These are phyloP conservation scores for Pelobates fuscus DNA, from an alignment of 2,113 vertebrate species.

Conservation along the genomic window DNA sequence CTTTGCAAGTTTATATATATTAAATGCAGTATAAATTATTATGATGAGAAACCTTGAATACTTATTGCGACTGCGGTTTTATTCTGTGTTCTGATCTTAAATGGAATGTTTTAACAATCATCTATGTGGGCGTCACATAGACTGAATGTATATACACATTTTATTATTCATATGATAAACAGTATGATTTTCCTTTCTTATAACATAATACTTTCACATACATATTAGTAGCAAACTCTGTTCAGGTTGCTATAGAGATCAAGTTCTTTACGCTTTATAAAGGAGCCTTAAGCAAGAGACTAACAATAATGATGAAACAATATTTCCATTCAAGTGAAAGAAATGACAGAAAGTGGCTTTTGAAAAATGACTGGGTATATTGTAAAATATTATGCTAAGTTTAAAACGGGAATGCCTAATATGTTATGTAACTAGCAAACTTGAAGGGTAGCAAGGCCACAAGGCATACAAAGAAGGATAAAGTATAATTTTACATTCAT, in stretches of 20 bases:
- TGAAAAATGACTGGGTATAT: background rate
- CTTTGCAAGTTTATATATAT: too few species aligned
- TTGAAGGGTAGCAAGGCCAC: background rate
- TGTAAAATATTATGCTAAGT: background rate
- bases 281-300: background rate
- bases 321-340: background rate
- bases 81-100: too few species aligned
- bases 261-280: background rate
- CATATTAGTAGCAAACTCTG: background rate
- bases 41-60: too few species aligned
- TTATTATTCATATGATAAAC: background rate
- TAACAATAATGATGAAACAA: background rate
- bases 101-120: too few species aligned
- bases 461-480: background rate
- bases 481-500: conserved; percentile 32
- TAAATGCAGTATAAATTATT: too few species aligned
- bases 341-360: background rate
- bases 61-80: too few species aligned
- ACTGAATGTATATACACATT: background rate
- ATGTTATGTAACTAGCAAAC: background rate
- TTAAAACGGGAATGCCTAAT: conserved; percentile 14
- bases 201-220: background rate
- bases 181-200: background rate
- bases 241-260: conserved; percentile 11
- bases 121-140: too few species aligned